phyloP scores from a whole-genome alignment of 2,888 invertebrate genomes.

The Caenorhabditis imperialis region DNA sequence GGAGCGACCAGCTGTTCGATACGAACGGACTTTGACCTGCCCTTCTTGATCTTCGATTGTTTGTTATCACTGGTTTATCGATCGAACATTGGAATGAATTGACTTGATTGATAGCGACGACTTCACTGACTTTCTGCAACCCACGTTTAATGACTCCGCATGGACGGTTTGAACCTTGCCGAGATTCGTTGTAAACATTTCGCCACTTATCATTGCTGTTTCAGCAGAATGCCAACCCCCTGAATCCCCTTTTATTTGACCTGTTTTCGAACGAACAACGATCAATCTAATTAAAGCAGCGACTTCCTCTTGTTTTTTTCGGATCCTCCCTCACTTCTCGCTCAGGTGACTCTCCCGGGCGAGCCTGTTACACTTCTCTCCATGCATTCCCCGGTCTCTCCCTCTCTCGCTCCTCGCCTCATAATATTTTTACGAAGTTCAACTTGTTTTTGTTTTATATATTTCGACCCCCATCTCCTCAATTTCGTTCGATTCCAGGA shows the following conservation, averaged over 20 bases:
- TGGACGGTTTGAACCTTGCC: constrained; percentile 28
- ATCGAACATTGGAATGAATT: constrained; percentile 17
- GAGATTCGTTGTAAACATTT: constrained; percentile 29
- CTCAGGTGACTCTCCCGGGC: constrained; percentile 32
- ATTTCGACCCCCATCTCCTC: too few relatives aligned
- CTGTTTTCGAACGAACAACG: constrained; percentile 37
- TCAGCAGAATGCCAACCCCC: too few relatives aligned
- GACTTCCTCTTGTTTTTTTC: constrained; percentile 39
- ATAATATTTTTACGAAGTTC: constrained; percentile 37
- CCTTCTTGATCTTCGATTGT: constrained; percentile 17
- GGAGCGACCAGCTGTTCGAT: constrained; percentile 36
- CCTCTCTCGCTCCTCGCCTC: constrained; percentile 6
- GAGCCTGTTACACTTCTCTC: constrained; percentile 37
- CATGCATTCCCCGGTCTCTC: constrained; percentile 20
- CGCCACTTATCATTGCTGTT: too few relatives aligned
- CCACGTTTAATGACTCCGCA: too few relatives aligned
- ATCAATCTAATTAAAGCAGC: constrained; percentile 35
- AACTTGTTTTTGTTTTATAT: constrained; percentile 26
- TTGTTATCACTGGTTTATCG: constrained; percentile 22
- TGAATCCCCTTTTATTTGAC: constrained; percentile 6
- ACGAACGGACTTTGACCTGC: constrained; percentile 29
- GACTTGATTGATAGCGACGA: constrained; percentile 20
- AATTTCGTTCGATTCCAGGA: constrained; percentile 24
- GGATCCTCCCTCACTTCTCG: constrained; percentile 14
- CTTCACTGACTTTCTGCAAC: too few relatives aligned